Evolutionary conservation across 2,113 vertebrate genomes (phyloP), one percentile per base, ranked within the genome.

Genomic region (Oreochromis spilurus): DNA sequence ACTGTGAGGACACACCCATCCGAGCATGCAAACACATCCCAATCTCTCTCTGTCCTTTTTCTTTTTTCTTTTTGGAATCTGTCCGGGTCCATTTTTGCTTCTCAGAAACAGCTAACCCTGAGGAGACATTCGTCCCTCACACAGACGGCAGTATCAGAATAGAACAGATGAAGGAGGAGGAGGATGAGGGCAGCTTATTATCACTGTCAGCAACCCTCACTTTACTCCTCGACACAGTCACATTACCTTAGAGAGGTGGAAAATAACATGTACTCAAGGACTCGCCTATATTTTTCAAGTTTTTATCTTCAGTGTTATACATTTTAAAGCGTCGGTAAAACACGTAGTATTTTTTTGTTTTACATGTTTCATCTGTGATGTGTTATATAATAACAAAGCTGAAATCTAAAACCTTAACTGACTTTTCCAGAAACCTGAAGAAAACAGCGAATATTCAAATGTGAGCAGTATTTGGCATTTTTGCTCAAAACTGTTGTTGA

Each of bases 71-170:
- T 31, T 86, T 50, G 52, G 29, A 81, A n/a, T 60, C 65, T 52
- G 53, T 83, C 38, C 84, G 31, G 45, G 72, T 89, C 79, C 45
- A 82, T 84, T 72, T 75, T 84, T n/a, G 19, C 48, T 88, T 55
- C 84, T 45, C 17, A 43, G 72, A 70, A 53, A 48, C 72, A 19
- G 34, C 34, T 9, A 9, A 12, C 60, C 89, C 83, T 2, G 85
- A 85, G 77, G 93, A 93, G 90, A 92, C 91, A 89, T 93, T 80
- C 93, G 93, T 93, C 90, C 83, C 93, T 93, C 86, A 82, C 82
- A 82, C 79, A 91, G 54, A 89, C n/a, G 3, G 29, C 70, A 7
- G 58, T 70, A 79, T 84, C 86, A 89, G 87, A 89, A 91, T 84
- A 93, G 88, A 90, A 92, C 79, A 65, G 82, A 90, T 79, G 57